Base-by-base conservation (phyloP, 1,140 invertebrate species). In the Ceratosolen fusciceps region DNA sequence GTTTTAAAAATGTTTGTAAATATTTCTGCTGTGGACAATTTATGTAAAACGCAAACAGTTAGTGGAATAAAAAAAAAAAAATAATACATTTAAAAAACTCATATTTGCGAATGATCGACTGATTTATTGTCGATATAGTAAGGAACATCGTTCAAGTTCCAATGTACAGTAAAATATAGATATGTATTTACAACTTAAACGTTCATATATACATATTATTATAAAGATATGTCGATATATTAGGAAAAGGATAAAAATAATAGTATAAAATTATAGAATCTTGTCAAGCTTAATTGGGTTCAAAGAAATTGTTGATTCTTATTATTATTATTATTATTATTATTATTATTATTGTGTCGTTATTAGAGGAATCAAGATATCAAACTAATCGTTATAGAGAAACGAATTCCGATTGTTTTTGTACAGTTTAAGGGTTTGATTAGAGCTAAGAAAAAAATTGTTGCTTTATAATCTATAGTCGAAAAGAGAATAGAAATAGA, bases 131-230 rank as follows among this genome's bases (percentile, higher is more conserved):
- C 83, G 54, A 77, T 71, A 19, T 65, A 79, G 52, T 68, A 58
- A 24, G 71, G 60, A 80, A 70, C 52, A n/a, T 75, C 43, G 58
- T 75, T 58, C n/a, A 52, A 71, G 83, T 86, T 86, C 82, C 83
- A 62, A 56, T 89, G 88, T 89, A 88, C 85, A 89, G 86, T 85
- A 88, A 85, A 80, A 82, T 83, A 87, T 80, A 80, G 54, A 75
- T 86, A 84, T 84, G 82, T 82, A 84, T 81, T 77, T 71, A 83
- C 78, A 79, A 81, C 29, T 80, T 81, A 83, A 77, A 85, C 78
- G 84, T 83, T 68, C 79, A 85, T 84, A 84, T 75, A 82, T 83
- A 82, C 81, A 73, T 84, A 79, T n/a, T n/a, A n/a, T n/a, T n/a
- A n/a, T 34, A 79, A 68, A 47, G 34, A 39, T 56, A 79, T 58